A percentile compares a stretch with the other conserved stretches of the same genome.
Conservation (phyloP, 2,797 vertebrate genomes). For the Paratrypauchen microcephalus region DNA sequence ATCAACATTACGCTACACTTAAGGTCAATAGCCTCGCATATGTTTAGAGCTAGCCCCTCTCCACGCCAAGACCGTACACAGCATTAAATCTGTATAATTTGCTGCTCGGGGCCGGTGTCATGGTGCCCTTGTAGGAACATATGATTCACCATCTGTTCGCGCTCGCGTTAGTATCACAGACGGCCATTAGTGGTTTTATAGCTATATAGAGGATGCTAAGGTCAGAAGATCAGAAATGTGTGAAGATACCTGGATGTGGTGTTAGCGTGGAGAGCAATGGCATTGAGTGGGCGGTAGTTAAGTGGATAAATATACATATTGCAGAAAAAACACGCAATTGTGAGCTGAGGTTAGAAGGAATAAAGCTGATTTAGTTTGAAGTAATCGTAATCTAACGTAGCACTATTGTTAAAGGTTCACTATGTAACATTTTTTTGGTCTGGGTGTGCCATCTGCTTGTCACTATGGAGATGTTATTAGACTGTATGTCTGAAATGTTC, state of each 20-base stretch:
- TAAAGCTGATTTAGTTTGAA: background rate
- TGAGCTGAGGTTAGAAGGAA: background rate
- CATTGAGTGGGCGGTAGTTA: background rate
- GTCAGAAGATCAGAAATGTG: background rate
- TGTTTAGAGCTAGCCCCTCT: background rate
- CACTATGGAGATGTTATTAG: background rate
- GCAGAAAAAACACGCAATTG: background rate
- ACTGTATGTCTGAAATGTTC: background rate
- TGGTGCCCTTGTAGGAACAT: slow-evolving; percentile 5
- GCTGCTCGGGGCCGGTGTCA: slow-evolving; percentile 3
- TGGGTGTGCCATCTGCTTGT: too few relatives aligned
- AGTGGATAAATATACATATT: background rate
- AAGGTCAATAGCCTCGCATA: background rate
- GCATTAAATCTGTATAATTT: slow-evolving; percentile 10
- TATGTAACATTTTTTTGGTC: too few relatives aligned
- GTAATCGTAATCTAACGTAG: background rate
- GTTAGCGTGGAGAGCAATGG: background rate
- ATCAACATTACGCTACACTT: slow-evolving; percentile 10
- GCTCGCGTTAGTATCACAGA: background rate
- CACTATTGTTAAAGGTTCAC: background rate
- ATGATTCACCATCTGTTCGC: slow-evolving; percentile 12
- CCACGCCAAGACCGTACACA: background rate
- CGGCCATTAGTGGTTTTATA: slow-evolving; percentile 5
- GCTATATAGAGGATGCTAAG: background rate
- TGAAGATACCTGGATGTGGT: background rate